Conservation (phyloP, 2,797 vertebrate genomes). For the Mycteria americana region DNA sequence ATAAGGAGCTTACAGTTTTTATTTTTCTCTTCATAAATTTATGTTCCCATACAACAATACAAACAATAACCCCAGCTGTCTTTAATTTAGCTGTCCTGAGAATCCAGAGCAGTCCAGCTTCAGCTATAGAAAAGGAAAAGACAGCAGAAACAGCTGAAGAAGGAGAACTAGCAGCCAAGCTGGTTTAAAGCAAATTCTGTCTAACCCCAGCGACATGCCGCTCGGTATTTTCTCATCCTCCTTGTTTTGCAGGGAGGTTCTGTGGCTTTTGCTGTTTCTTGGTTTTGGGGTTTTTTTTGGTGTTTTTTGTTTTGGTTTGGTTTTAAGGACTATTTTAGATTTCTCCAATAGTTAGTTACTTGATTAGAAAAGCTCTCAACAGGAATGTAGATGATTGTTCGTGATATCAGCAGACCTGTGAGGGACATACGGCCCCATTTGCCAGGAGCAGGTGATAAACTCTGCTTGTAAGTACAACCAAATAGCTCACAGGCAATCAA, state of each 20-base stretch:
- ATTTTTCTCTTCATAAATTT: not conserved
- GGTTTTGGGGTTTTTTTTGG: not conserved
- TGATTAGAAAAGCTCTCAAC: not conserved
- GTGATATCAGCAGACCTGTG: not conserved
- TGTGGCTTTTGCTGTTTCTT: not conserved
- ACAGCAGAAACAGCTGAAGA: not conserved
- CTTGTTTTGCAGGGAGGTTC: not conserved
- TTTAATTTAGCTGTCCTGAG: not conserved
- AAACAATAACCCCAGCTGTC: not conserved
- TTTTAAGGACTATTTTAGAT: not conserved
- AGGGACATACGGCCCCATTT: not conserved
- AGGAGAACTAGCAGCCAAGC: not conserved
- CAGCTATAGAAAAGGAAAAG: not conserved
- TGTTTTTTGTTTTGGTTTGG: not conserved
- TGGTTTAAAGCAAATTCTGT: not conserved
- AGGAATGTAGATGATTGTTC: not conserved
- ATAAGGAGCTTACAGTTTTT: not conserved
- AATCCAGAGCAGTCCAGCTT: not conserved
- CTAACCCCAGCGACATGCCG: rapidly evolving
- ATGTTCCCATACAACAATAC: not conserved
- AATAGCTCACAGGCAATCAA: not conserved
- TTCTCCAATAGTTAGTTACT: not conserved
- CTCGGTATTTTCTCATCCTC: not conserved
- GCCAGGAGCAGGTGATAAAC: not conserved
- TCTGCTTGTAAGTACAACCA: not conserved